Evolutionary conservation across 2,113 vertebrate species (phyloP), one percentile per base, ranked within the genome.

Genomic region (Phylloscopus trochiloides): DNA sequence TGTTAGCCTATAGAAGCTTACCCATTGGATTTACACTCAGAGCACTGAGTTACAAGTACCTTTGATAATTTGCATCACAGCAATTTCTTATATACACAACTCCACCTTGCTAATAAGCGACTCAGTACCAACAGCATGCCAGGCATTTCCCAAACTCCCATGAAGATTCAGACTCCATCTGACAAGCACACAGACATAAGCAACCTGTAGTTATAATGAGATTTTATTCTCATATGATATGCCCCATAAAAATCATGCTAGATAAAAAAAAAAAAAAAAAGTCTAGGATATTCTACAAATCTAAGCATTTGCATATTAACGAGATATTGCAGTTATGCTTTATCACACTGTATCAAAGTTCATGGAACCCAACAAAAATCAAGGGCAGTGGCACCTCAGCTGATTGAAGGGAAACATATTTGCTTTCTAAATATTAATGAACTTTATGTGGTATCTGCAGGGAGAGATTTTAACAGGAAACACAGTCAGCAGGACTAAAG

Each of bases 361-460:
- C 75, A 36, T 1, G 58, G n/a, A 90, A 74, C 29, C 31, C 67
- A 65, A 62, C 11, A 55, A 88, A 95, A 94, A 92, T 31, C 43
- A 71, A 73, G 40, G 50, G 38, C 20, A 55, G 55, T 59, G 62
- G 55, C 9, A 17, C 67, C 51, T 66, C 42, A 43, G 12, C 32
- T 70, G 38, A 65, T 71, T 77, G 63, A 90, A 73, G 47, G 77
- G 78, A 96, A 82, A 86, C 34, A 16, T 40, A 73, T 88, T 88
- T 92, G 58, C 71, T 91, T 62, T 66, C 62, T 55, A 88, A 96
- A 82, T 86, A 79, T 76, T 90, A 86, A 79, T 70, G 45, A 91
- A 78, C 58, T 79, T 88, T 73, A 76, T 25, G 66, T 26, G 47
- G 22, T 66, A 21, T 62, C 90, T 76, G 32, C 4, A 34, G 81